Base-by-base conservation (phyloP, 2,888 invertebrate species). In the Stenchaetothrips biformis region DNA sequence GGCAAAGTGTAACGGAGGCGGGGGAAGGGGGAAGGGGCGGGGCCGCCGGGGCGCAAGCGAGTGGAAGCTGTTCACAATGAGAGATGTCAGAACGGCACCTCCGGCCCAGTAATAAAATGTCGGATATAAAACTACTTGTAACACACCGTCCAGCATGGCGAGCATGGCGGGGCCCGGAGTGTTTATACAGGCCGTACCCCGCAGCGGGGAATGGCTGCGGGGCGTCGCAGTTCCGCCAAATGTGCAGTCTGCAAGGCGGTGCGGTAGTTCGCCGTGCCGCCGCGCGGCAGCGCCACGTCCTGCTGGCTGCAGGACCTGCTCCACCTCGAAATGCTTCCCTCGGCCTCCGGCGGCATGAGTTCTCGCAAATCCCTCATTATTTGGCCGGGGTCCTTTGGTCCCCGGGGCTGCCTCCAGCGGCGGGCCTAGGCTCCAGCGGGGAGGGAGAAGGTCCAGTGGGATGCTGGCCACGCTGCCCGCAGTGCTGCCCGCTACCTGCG, bases 1-100 rank as follows among this genome's bases (percentile, higher is more conserved):
- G 59, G 59, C 59, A 59, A 59, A 74, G 67, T 74, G 67, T 74
- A 74, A 74, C 67, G 67, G 67, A 67, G 67, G 67, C n/a, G 67
- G 67, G 67, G 67, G 67, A 21, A 16, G 59, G 67, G 67, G 67
- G 67, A 21, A 21, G 18, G 59, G 59, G 59, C 59, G 18, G 59
- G 59, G 59, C 59, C 0, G 59, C 16, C 16, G 18, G 59, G 25
- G 67, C 25, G 67, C 67, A 74, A 74, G 67, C 67, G 67, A 74
- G 21, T 74, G 67, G 67, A 74, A 74, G 67, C 67, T 74, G 67
- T 8, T 21, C 67, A 74, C 67, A 74, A 74, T 74, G 67, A 74
- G 67, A 74, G 67, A 74, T 74, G 67, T 74, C 67, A 74, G 67
- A 74, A 74, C 67, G 67, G 67, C 67, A 74, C 67, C 67, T 74